Conservation (phyloP, 2,888 invertebrate genomes). For the Gibbula magus region DNA sequence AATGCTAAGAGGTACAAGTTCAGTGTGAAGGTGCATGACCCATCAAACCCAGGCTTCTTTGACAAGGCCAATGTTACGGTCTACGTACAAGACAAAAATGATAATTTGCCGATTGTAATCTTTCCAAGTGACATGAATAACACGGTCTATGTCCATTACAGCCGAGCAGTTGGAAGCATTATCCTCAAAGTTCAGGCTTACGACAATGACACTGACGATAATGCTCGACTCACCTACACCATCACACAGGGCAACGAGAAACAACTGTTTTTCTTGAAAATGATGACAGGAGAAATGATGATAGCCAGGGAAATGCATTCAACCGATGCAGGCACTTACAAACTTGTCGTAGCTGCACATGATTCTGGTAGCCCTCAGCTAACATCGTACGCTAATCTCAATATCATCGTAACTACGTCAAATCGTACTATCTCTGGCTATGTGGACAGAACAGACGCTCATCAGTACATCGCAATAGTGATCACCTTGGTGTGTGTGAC, state of each 20-base stretch:
- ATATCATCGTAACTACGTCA: constrained; percentile 50
- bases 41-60: constrained; percentile 34
- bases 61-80: constrained; percentile 51
- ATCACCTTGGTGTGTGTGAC: constrained; percentile 63
- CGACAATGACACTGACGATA: constrained; percentile 57
- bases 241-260: constrained; percentile 73
- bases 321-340: constrained; percentile 53
- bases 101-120: constrained; percentile 55
- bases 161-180: constrained; percentile 47
- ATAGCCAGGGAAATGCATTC: constrained; percentile 54
- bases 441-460: constrained; percentile 38
- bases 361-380: constrained; percentile 56
- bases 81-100: constrained; percentile 55
- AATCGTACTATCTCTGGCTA: constrained; percentile 47
- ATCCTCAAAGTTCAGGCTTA: constrained; percentile 46
- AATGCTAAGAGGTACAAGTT: constrained; percentile 33
- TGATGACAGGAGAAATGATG: constrained; percentile 74
- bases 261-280: constrained; percentile 74
- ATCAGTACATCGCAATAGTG: constrained; percentile 61
- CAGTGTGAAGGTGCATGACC: constrained; percentile 43
- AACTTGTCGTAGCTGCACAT: constrained; percentile 59
- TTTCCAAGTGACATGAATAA: constrained; percentile 52
- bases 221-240: constrained; percentile 56
- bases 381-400: constrained; percentile 50
- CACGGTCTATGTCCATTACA: constrained; percentile 47